Conservation (phyloP, 2,888 invertebrate species). For the Xylocampa areola region DNA sequence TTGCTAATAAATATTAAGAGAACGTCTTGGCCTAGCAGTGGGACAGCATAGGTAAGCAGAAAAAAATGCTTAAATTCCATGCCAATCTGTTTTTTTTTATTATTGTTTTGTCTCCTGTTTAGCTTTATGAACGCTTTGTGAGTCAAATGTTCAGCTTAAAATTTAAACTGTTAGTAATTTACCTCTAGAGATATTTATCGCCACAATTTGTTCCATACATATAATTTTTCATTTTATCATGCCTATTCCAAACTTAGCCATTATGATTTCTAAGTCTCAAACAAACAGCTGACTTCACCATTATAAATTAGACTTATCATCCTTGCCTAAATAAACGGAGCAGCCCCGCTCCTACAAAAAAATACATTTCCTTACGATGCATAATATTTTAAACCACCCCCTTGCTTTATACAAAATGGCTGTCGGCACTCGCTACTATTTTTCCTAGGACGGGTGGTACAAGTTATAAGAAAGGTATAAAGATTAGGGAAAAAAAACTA, state of each 20-base stretch:
- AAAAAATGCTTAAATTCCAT: too few relatives aligned
- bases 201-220: too few relatives aligned
- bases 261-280: conserved; percentile 30
- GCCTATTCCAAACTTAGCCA: conserved; percentile 12
- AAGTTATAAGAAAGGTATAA: conserved; percentile 60
- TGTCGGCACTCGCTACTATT: conserved; percentile 87
- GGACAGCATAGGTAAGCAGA: too few relatives aligned
- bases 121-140: too few relatives aligned
- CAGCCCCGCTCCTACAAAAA: conserved; percentile 72
- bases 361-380: conserved; percentile 82
- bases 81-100: too few relatives aligned
- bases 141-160: too few relatives aligned
- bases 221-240: too few relatives aligned
- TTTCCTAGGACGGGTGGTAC: conserved; percentile 71
- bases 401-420: conserved; percentile 86
- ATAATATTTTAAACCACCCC: conserved; percentile 88
- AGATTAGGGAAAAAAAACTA: background rate
- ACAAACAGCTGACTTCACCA: conserved; percentile 60
- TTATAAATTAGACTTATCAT: conserved; percentile 79
- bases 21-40: too few relatives aligned
- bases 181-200: too few relatives aligned
- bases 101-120: too few relatives aligned
- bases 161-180: too few relatives aligned
- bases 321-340: conserved; percentile 66
- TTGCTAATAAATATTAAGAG: too few relatives aligned